Evolutionary conservation across 1,140 invertebrate species (phyloP), one percentile per base, ranked within the genome.

Genomic region (Euwallacea similis): DNA sequence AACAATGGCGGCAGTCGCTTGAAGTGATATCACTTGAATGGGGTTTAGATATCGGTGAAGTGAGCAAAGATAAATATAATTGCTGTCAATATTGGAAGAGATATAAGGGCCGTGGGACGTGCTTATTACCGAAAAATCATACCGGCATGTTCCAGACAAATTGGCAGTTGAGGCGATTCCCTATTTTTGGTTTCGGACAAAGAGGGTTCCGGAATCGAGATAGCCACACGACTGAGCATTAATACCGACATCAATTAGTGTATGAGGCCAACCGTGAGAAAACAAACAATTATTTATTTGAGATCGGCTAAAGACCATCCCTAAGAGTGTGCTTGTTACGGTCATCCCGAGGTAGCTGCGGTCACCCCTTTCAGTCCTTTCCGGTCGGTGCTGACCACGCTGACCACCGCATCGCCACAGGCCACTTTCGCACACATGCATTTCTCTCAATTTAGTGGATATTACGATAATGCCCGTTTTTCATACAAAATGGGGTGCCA

Each of bases 211-310:
- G 75, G 75, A 74, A 74, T 70, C 72, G 72, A 73, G 66, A 47
- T 63, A 21, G 55, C 69, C 75, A 74, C 71, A 73, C 75, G 76
- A 78, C 73, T 75, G 75, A 74, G 72, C 78, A 78, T 78, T 77
- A 79, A 78, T 79, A 77, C 79, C 73, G 75, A 79, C 76, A 80
- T 81, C 79, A 81, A 81, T 81, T 81, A 81, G 79, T 77, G 75
- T 74, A 75, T 74, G 73, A 77, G 74, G 58, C 78, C 70, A 75
- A 79, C 72, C 79, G 79, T 81, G 79, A 80, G 79, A 80, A 80
- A 79, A 80, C 80, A 81, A 81, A 81, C 80, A 81, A 81, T 81
- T 81, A 81, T 76, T 81, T 81, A 81, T 76, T 76, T 73, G 76
- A 73, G 77, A 79, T 66, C 72, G 76, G 75, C 54, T 68, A 66